Evolutionary conservation across 2,797 vertebrate species (phyloP), one percentile per base, ranked within the genome.

Genomic region (Cynopterus sphinx): DNA sequence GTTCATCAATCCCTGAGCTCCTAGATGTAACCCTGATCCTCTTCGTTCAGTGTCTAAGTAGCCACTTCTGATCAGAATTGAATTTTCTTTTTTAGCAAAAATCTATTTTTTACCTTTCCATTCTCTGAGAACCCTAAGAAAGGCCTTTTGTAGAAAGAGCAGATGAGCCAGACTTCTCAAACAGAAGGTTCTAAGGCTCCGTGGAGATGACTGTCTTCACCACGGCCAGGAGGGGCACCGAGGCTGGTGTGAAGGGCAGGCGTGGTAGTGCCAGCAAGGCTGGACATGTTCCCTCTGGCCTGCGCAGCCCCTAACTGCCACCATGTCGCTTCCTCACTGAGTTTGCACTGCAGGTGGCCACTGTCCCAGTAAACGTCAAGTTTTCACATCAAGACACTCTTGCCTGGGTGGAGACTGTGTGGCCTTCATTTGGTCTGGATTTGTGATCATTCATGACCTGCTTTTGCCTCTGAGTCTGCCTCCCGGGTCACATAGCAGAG

Each of bases 221-320:
- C 19, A 26, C 13, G 39, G 81, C 26, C 17, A 26, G 71, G 33
- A 70, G 11, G 24, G 84, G 6, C 65, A 5, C 28, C 0, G 0
- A 26, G 24, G n/a, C 33, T n/a, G 12, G 39, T 2, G 3, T 7
- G 39, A 22, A 0, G 33, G 55, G 51, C 19, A 41, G 53, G 33
- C 0, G 1, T 4, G 41, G 70, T 28, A 19, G 41, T 7, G 41
- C 22, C 46, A 0, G 26, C 1, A 6, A 13, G 74, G 36, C 85
- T 57, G n/a, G 36, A 3, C 9, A 13, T 19, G 93, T 28, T 43
- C 7, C 21, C 3, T 16, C 49, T 5, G 15, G 26, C 4, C 6
- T 0, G 16, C 36, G 3, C 57, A 73, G 59, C 31, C 9, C 26
- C 22, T 11, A 3, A 36, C 28, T 6, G 11, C 19, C 43, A 49